A percentile compares a stretch with the other conserved stretches of the same genome.
Conservation (phyloP, 1,140 invertebrate genomes). For the Listronotus oregonensis region DNA sequence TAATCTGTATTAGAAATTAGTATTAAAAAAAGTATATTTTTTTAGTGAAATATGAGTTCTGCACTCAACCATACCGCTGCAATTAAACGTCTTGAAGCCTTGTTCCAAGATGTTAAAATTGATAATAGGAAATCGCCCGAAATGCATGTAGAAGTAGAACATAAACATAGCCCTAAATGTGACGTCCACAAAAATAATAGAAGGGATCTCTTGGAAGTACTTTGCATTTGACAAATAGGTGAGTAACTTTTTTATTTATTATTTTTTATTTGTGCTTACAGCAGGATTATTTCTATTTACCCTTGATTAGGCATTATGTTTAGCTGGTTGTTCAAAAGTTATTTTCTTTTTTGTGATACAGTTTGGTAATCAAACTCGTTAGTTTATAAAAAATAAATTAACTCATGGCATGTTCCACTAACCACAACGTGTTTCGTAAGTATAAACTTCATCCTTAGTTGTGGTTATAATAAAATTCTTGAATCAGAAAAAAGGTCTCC, state of each 20-base stretch:
- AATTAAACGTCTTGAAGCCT: conserved; percentile 70
- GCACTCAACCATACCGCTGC: conserved; percentile 63
- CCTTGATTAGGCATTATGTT: too few relatives aligned
- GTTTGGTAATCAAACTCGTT: too few relatives aligned
- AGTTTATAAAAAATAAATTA: too few relatives aligned
- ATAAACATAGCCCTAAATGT: conserved; percentile 63
- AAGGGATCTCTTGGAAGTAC: conserved; percentile 60
- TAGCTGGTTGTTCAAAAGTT: too few relatives aligned
- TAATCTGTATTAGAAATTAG: neutral
- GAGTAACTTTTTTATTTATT: conserved; percentile 4
- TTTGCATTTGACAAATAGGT: conserved; percentile 47
- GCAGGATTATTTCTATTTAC: too few relatives aligned
- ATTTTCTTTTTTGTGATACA: too few relatives aligned
- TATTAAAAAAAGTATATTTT: neutral
- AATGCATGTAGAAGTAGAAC: conserved; percentile 61
- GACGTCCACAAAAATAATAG: conserved; percentile 72
- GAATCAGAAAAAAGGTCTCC: too few relatives aligned
- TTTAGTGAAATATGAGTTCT: conserved; percentile 55
- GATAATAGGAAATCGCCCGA: conserved; percentile 57
- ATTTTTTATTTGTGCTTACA: too few relatives aligned
- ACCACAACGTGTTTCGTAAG: too few relatives aligned
- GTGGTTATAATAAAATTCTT: too few relatives aligned
- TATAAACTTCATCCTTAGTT: too few relatives aligned
- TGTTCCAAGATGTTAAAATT: conserved; percentile 69
- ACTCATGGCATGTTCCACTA: too few relatives aligned